These are phyloP conservation scores for Mesoclemmys tuberculata DNA, from an alignment of 2,113 vertebrate genomes.

Conservation along the genomic window DNA sequence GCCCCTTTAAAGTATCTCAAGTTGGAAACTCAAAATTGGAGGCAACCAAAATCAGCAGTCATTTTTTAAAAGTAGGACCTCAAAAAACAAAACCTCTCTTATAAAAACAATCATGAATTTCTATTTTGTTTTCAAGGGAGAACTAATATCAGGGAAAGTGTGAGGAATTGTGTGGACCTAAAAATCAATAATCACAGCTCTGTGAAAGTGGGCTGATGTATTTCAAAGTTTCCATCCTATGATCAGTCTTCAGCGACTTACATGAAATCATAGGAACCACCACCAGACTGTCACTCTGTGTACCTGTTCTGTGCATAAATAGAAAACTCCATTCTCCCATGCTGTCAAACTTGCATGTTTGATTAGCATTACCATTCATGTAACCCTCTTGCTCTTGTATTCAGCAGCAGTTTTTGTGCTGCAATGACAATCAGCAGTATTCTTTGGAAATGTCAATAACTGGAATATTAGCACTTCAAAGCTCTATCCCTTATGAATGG, in stretches of 20 bases:
- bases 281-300: neutral
- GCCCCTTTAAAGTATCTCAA: neutral
- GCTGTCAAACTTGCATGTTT: constrained; percentile 32
- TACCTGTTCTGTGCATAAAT: neutral
- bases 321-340: constrained; percentile 23
- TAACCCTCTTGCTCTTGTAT: constrained; percentile 38
- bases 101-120: neutral
- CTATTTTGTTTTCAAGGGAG: neutral
- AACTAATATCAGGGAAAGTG: neutral
- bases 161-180: neutral
- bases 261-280: neutral
- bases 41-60: neutral
- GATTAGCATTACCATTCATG: constrained; percentile 28
- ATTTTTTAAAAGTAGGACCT: neutral
- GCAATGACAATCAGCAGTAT: constrained; percentile 47
- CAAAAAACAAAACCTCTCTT: neutral
- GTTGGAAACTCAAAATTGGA: neutral
- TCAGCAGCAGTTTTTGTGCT: constrained; percentile 40
- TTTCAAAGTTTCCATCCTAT: neutral
- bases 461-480: constrained; percentile 65
- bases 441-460: constrained; percentile 73
- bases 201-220: neutral
- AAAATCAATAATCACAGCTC: neutral
- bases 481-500: constrained; percentile 46
- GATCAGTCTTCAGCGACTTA: neutral